phyloP scores from a whole-genome alignment of 2,888 invertebrate genomes.

The Catocala fraxini region DNA sequence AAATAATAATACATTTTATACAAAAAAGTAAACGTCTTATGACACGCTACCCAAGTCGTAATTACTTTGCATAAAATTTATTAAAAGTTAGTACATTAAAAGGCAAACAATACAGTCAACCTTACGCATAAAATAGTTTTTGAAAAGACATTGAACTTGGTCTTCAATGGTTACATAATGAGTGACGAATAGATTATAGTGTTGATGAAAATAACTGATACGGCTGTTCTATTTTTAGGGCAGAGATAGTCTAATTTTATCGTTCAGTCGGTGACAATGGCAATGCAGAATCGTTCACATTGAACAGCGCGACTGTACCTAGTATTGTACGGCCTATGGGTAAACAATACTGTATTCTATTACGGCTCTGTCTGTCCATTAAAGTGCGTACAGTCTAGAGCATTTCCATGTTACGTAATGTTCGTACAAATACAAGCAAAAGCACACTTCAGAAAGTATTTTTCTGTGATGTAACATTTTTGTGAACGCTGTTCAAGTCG shows the following conservation, averaged over 20 bases:
- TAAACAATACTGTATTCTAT: neutral
- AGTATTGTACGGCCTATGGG: neutral
- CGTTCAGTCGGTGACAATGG: neutral
- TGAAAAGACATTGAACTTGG: neutral
- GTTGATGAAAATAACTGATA: neutral
- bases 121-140: neutral
- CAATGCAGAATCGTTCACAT: slow-evolving; percentile 2
- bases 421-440: too few species aligned
- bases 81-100: too few species aligned
- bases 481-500: too few species aligned
- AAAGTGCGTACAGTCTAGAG: too few species aligned
- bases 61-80: too few species aligned
- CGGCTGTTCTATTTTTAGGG: neutral
- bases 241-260: slow-evolving; percentile 3
- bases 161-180: neutral
- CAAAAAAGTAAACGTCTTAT: too few species aligned
- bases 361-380: neutral
- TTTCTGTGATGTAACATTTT: too few species aligned
- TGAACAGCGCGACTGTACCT: neutral
- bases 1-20: too few species aligned
- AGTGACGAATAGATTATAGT: neutral
- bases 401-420: too few species aligned
- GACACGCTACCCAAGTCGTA: too few species aligned
- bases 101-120: too few species aligned
- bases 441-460: too few species aligned